phyloP scores from a whole-genome alignment of 2,888 invertebrate species.

The Lypha dubia region DNA sequence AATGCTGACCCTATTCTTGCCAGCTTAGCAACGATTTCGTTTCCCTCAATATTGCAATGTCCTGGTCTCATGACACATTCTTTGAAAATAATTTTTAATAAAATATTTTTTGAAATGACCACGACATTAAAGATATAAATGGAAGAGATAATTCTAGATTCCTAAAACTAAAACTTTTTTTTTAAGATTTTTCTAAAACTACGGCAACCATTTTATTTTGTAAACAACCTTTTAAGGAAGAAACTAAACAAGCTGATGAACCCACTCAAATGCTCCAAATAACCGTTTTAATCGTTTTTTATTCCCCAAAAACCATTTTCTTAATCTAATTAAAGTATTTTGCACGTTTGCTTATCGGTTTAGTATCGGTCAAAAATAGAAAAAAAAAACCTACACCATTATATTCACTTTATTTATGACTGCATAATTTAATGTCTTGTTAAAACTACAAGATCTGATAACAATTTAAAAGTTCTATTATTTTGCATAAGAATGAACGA shows the following conservation, averaged over 20 bases:
- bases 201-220: too few relatives aligned
- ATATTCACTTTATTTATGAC: conserved; percentile 53
- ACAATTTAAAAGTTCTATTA: conserved; percentile 64
- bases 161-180: too few relatives aligned
- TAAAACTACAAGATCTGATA: conserved; percentile 65
- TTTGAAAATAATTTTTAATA: too few relatives aligned
- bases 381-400: neutral
- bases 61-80: neutral
- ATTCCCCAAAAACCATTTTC: neutral
- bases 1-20: too few relatives aligned
- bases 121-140: too few relatives aligned
- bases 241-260: too few relatives aligned
- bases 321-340: conserved; percentile 15
- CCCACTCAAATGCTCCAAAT: neutral
- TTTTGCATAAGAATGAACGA: conserved; percentile 56
- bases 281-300: conserved; percentile 15
- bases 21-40: too few relatives aligned
- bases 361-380: neutral
- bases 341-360: neutral
- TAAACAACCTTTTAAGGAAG: too few relatives aligned
- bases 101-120: too few relatives aligned
- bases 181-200: too few relatives aligned
- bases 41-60: too few relatives aligned
- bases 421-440: conserved; percentile 69
- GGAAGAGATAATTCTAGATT: too few relatives aligned